Evolutionary conservation across 2,113 vertebrate species (phyloP).

Genomic region (Mugil cephalus): DNA sequence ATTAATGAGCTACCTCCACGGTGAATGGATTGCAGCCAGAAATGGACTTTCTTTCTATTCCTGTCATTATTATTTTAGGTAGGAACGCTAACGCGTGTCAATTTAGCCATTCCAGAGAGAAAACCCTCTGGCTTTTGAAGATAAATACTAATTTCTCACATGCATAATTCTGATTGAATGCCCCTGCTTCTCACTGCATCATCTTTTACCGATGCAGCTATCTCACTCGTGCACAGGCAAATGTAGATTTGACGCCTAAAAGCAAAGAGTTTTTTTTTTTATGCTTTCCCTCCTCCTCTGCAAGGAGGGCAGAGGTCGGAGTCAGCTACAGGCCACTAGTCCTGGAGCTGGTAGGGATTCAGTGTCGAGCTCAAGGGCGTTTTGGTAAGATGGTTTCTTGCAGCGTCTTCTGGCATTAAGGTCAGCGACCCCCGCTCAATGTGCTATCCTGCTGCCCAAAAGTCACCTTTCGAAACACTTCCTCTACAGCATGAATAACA

Average conservation of each 20-base stretch:
- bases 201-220: constrained; percentile 16
- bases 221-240: constrained; percentile 18
- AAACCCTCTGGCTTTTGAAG: constrained; percentile 10
- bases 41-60: constrained; percentile 8
- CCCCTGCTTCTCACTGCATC: constrained; percentile 16
- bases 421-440: constrained; percentile 19
- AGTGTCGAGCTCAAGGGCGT: constrained; percentile 40
- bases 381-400: constrained; percentile 15
- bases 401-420: constrained; percentile 4
- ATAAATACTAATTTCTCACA: constrained; percentile 26
- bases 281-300: constrained; percentile 27
- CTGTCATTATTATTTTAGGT: constrained; percentile 27
- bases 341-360: constrained; percentile 40
- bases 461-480: constrained; percentile 19
- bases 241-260: constrained; percentile 28
- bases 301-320: constrained; percentile 47
- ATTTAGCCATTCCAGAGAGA: constrained; percentile 10
- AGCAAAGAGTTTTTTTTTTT: constrained; percentile 29
- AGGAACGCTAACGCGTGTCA: constrained; percentile 30
- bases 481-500: neutral
- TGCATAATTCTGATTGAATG: constrained; percentile 9
- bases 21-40: constrained; percentile 24
- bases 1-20: constrained; percentile 21
- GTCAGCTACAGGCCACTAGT: constrained; percentile 38
- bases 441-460: constrained; percentile 3